Evolutionary conservation across 2,888 invertebrate genomes (phyloP).

Genomic region (Axea sp.): DNA sequence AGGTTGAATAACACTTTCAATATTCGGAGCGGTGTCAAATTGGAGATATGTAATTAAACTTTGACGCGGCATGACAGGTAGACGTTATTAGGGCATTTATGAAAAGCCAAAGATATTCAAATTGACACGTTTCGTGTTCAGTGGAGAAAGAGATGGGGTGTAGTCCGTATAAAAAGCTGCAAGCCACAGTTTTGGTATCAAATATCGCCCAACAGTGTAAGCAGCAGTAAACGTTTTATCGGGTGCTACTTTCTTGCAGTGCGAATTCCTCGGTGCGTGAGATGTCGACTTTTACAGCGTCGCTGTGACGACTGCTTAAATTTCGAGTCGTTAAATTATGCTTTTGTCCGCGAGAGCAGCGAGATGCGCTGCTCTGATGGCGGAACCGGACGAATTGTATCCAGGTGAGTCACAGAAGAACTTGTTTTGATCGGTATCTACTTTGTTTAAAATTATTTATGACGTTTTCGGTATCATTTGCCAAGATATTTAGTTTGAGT

Average conservation of each 20-base stretch:
- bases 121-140: slow-evolving; percentile 74
- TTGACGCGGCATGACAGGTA: slow-evolving; percentile 58
- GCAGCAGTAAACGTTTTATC: neutral
- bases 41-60: slow-evolving; percentile 56
- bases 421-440: too few relatives aligned
- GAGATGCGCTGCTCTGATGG: slow-evolving; percentile 74
- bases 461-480: too few relatives aligned
- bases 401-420: too few relatives aligned
- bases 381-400: slow-evolving; percentile 75
- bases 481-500: too few relatives aligned
- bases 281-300: neutral
- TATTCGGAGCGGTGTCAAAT: slow-evolving; percentile 57
- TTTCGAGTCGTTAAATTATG: slow-evolving; percentile 63
- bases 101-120: slow-evolving; percentile 64
- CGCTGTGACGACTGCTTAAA: neutral
- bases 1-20: slow-evolving; percentile 36
- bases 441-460: too few relatives aligned
- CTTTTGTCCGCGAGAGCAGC: slow-evolving; percentile 72
- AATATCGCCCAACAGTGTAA: slow-evolving; percentile 5
- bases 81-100: slow-evolving; percentile 72
- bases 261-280: too few relatives aligned
- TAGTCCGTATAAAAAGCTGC: slow-evolving; percentile 56
- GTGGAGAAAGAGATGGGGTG: slow-evolving; percentile 18
- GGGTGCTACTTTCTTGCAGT: too few relatives aligned
- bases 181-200: slow-evolving; percentile 11